Evolutionary conservation across 2,113 vertebrate species (phyloP).

Genomic region (Perca schrenkii): DNA sequence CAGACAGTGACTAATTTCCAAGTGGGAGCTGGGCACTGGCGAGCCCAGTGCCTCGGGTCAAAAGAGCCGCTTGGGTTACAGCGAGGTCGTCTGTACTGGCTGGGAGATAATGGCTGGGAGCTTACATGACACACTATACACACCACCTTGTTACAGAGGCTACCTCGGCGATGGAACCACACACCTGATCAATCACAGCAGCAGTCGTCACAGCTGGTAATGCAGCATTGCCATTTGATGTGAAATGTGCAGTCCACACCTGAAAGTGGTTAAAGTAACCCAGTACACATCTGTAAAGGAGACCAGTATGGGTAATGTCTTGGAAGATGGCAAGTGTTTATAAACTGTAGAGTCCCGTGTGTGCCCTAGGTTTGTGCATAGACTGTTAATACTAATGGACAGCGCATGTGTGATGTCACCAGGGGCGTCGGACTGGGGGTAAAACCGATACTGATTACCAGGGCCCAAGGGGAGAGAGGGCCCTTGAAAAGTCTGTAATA

Average conservation of each 20-base stretch:
- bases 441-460: too few species aligned
- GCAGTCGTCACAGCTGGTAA: slow-evolving; percentile 15
- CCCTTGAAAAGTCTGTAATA: too few species aligned
- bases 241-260: background rate
- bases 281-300: background rate
- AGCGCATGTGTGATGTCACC: too few species aligned
- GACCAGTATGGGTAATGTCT: background rate
- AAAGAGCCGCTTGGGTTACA: slow-evolving; percentile 70
- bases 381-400: too few species aligned
- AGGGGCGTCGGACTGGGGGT: too few species aligned
- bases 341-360: background rate
- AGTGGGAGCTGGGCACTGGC: slow-evolving; percentile 67
- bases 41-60: slow-evolving; percentile 68
- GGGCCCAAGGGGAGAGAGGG: too few species aligned
- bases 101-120: slow-evolving; percentile 71
- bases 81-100: slow-evolving; percentile 62
- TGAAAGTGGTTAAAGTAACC: slow-evolving; percentile 16
- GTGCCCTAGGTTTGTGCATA: too few species aligned
- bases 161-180: slow-evolving; percentile 38
- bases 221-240: background rate
- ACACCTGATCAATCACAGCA: slow-evolving; percentile 69
- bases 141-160: slow-evolving; percentile 59
- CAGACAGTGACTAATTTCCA: slow-evolving; percentile 76
- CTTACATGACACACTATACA: slow-evolving; percentile 62
- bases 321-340: background rate